phyloP scores from a whole-genome alignment of 23 tunicate species.

The Corella eumyota region DNA sequence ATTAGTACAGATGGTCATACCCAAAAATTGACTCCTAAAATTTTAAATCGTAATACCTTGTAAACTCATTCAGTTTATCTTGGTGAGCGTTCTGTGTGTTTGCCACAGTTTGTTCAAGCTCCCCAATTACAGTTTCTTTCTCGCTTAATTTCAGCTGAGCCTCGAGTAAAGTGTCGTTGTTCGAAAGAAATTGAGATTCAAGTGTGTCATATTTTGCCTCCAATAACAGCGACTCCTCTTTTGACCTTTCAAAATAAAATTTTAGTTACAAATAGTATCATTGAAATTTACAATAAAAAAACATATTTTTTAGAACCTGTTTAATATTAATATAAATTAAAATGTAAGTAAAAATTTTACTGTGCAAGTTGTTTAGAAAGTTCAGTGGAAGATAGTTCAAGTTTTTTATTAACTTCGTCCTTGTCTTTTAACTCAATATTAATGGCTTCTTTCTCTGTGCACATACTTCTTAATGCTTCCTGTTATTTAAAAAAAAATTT shows the following conservation, averaged over 20 bases:
- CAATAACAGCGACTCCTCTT: conserved; percentile 8
- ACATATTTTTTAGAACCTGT: not conserved
- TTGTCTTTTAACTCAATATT: not conserved
- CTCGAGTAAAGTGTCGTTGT: not conserved
- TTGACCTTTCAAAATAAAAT: conserved; percentile 3
- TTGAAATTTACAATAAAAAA: not conserved
- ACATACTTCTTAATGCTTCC: not conserved
- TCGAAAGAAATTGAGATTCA: conserved; percentile 9
- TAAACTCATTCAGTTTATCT: conserved; percentile 65
- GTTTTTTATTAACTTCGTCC: no score
- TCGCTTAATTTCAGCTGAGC: not conserved
- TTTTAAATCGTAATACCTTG: no score
- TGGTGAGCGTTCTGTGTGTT: conserved; percentile 13
- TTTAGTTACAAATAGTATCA: not conserved
- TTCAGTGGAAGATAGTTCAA: no score
- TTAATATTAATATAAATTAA: not conserved
- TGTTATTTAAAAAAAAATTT: not conserved
- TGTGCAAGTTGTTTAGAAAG: no score
- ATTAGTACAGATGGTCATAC: no score
- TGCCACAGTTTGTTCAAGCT: conserved; percentile 6
- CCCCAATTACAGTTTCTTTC: conserved; percentile 1
- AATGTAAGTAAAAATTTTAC: no score
- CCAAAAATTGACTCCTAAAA: no score
- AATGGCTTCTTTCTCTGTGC: not conserved
- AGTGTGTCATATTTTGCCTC: conserved; percentile 22